These are phyloP conservation scores for Drosophila suzukii DNA, from an alignment of 1,140 invertebrate genomes.

Conservation along the genomic window DNA sequence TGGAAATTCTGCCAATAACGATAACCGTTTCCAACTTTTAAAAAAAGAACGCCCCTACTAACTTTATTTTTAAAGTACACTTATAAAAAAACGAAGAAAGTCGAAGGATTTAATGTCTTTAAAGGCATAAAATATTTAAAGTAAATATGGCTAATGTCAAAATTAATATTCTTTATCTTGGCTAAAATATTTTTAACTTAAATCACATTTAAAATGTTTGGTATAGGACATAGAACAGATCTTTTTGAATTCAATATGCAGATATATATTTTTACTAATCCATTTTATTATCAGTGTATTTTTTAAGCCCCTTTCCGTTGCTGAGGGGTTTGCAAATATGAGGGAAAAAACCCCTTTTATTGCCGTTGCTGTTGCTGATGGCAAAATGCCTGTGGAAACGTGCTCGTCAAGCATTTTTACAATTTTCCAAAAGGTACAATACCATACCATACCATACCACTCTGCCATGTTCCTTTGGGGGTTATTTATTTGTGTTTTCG, in stretches of 20 bases:
- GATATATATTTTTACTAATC: too few relatives aligned
- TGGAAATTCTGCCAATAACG: conserved; percentile 58
- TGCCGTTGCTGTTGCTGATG: conserved; percentile 4
- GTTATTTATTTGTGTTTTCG: conserved; percentile 70
- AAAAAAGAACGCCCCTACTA: conserved; percentile 11
- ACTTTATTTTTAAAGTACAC: background rate
- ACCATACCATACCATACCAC: conserved; percentile 9
- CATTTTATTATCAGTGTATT: background rate
- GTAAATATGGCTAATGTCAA: too few relatives aligned
- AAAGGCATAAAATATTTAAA: too few relatives aligned
- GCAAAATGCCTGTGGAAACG: conserved; percentile 62
- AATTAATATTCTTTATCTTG: too few relatives aligned
- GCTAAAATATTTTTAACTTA: too few relatives aligned
- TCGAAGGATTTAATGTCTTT: too few relatives aligned
- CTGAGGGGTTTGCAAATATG: conserved; percentile 36
- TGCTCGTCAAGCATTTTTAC: conserved; percentile 76
- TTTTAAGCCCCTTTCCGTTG: conserved; percentile 9
- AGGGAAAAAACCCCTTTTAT: conserved; percentile 10
- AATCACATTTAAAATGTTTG: too few relatives aligned
- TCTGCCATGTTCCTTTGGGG: conserved; percentile 30
- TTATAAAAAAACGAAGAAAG: too few relatives aligned
- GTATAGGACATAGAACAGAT: too few relatives aligned
- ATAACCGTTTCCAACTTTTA: conserved; percentile 31
- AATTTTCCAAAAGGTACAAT: conserved; percentile 70
- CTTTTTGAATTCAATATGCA: too few relatives aligned